Conservation (phyloP, 2,113 vertebrate genomes). For the Oceanodroma tethys region DNA sequence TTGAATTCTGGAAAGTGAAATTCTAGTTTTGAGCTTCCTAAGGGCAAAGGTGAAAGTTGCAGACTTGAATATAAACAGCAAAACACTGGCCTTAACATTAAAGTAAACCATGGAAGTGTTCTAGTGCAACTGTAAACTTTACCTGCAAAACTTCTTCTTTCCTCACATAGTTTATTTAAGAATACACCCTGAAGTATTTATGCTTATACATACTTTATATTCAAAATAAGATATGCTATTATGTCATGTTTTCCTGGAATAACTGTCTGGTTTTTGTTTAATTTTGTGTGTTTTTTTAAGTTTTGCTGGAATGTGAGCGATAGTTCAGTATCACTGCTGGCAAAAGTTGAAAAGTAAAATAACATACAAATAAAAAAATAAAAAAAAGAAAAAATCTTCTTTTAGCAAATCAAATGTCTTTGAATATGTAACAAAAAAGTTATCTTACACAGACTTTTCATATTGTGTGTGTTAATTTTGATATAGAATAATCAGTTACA, state of each 20-base stretch:
- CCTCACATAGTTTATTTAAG: not conserved
- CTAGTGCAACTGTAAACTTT: not conserved
- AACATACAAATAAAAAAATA: not conserved
- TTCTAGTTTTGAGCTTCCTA: not conserved
- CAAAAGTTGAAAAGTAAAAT: not conserved
- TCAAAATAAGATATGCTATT: not conserved
- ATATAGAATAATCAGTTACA: not conserved
- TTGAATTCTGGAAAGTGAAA: not conserved
- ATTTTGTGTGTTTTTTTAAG: not conserved
- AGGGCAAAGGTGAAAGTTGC: not conserved
- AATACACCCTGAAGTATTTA: not conserved
- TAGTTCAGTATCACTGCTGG: not conserved
- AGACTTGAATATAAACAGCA: not conserved
- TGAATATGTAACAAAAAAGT: not conserved
- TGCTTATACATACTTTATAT: not conserved
- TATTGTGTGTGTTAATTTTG: not conserved
- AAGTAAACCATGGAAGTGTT: not conserved
- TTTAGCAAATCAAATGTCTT: not conserved
- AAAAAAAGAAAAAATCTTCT: not conserved
- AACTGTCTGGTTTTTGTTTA: not conserved
- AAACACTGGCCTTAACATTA: not conserved
- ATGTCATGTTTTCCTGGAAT: not conserved
- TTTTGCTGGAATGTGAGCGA: not conserved
- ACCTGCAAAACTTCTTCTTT: not conserved
- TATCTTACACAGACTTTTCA: not conserved